Base-by-base conservation (phyloP, 2,888 invertebrate genomes). In the Epistrophe grossulariae region DNA sequence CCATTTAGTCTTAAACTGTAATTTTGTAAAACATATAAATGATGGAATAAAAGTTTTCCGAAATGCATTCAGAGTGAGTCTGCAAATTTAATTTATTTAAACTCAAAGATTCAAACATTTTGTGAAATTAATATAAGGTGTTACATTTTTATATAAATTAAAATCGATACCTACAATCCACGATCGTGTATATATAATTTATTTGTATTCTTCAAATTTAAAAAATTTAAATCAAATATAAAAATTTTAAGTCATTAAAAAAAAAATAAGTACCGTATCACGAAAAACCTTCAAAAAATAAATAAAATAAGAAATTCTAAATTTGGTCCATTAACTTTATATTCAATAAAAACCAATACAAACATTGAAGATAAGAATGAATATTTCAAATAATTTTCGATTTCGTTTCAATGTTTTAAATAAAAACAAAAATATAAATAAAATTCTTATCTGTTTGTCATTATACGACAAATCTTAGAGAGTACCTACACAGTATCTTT, bases 381-480 rank as follows among this genome's bases (percentile, higher is more conserved):
- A 4, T 24, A 24, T 48, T 48, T 48, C 8, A 48, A 64, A 45
- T 5, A 6, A 40, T 45, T 62, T 79, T 74, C 31, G n/a, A 59
- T 55, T 62, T 74, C 62, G 19, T 62, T 43, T 24, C 10, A 45
- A 10, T 62, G 24, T 35, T n/a, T 59, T 5, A 19, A 19, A 60
- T 13, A 19, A 43, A 15, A 43, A 43, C 4, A 43, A 24, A 9
- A 62, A 17, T 17, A 17, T 31, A 9, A 24, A 17, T 17, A 45
- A 28, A 0, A 11, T 45, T 19, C 68, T 68, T 50, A 50, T 68
- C 66, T 66, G 7, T 13, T 19, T 35, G n/a, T 17, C 17, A 28
- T 13, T 19, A 28, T 28, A 5, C 8, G 19, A 50, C 13, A 38
- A 50, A 68, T 50, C 48, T 50, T 48, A 10, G 8, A 24, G 10